These are phyloP conservation scores for Sinohyriopsis cumingii DNA, from an alignment of 2,888 invertebrate species.

Conservation along the genomic window DNA sequence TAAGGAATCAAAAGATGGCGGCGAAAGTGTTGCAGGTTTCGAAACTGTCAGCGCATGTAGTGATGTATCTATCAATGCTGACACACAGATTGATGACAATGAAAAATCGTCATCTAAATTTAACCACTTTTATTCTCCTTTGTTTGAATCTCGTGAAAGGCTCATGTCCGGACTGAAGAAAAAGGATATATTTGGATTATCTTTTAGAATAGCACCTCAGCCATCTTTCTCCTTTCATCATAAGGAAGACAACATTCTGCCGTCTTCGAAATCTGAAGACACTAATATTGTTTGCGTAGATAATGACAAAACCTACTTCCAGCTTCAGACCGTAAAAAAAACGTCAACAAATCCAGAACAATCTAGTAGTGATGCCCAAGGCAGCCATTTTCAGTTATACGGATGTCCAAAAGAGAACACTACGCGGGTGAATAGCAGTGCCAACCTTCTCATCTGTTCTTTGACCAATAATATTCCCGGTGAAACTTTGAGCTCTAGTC, in stretches of 20 bases:
- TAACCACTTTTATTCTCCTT: neutral
- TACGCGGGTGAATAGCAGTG: neutral
- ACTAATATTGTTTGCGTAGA: constrained; percentile 22
- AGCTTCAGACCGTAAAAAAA: constrained; percentile 34
- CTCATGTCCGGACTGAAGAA: constrained; percentile 35
- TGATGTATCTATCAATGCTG: too few species aligned
- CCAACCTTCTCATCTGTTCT: too few species aligned
- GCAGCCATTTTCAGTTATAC: neutral
- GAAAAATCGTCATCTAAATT: too few species aligned
- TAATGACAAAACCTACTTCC: constrained; percentile 37
- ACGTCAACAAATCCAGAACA: neutral
- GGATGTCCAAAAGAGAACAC: neutral
- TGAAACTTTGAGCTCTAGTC: too few species aligned
- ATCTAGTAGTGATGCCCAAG: constrained; percentile 1
- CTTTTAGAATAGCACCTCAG: constrained; percentile 22
- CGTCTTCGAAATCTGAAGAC: neutral
- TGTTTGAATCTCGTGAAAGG: constrained; percentile 22
- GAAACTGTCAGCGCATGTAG: too few species aligned
- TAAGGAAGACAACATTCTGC: too few species aligned
- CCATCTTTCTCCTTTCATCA: constrained; percentile 4
- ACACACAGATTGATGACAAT: too few species aligned
- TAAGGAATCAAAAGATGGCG: too few species aligned
- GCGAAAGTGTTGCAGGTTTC: too few species aligned
- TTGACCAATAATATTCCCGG: too few species aligned
- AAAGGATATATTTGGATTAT: constrained; percentile 36